Evolutionary conservation across 2,113 vertebrate genomes (phyloP), one percentile per base, ranked within the genome.

Genomic region (Cepphus grylle): DNA sequence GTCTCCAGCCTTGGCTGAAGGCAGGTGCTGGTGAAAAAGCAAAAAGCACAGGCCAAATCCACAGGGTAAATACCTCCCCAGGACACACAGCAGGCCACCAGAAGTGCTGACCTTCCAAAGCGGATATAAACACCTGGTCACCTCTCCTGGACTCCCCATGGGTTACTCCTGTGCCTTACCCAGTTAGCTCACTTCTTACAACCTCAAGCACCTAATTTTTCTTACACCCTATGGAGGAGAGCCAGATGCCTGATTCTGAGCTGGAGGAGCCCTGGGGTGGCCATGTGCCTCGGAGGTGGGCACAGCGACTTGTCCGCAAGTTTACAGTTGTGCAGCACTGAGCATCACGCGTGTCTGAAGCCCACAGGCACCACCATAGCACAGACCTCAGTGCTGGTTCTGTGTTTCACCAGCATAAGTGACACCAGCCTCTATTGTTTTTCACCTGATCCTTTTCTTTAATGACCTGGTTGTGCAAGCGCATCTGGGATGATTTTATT

Each of bases 341-440:
- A 83, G 40, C 52, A 36, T 4, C 0, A 0, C 16, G 15, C 19
- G 3, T 0, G 0, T 38, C 84, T 62, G 50, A 36, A 49, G 9
- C 19, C 52, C 53, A 19, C 9, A 40, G 67, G 15, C 56, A 49
- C 52, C 27, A n/a, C 47, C 34, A 7, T 15, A 71, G 53, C 65
- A 42, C 38, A 32, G 42, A 49, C 19, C 29, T 30, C 4, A 43
- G 27, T 6, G 9, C 29, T 59, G 25, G 7, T 32, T 73, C 49
- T 50, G 34, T 65, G 43, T 13, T 91, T 78, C 58, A 36, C 62
- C 26, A 22, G 49, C 2, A 0, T 5, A 40, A 84, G 36, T 47
- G 61, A 58, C 56, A 76, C 8, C 38, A 76, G 15, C 23, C 17
- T 67, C 23, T 43, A 2, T 2, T 88, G 8, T 5, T 66, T 79